Conservation (phyloP, 1,140 invertebrate species). For the Pseudomyrmex pallidus region DNA sequence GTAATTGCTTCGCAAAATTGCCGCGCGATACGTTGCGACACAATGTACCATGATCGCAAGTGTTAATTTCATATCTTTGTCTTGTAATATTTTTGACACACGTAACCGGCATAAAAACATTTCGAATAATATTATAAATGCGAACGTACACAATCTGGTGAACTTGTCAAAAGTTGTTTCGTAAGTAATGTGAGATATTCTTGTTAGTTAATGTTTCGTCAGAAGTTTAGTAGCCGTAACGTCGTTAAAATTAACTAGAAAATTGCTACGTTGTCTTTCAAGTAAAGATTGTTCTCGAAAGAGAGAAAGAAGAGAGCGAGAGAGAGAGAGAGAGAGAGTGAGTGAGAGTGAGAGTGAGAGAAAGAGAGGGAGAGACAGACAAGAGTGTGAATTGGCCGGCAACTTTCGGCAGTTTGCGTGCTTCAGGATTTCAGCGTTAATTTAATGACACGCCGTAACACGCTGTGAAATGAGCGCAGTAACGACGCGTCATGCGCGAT, state of each 20-base stretch:
- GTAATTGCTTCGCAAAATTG: constrained; percentile 32
- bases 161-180: too few relatives aligned
- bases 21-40: constrained; percentile 1
- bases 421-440: constrained; percentile 48
- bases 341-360: too few relatives aligned
- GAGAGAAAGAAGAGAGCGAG: too few relatives aligned
- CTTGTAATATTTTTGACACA: background rate
- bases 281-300: too few relatives aligned
- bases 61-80: background rate
- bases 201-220: too few relatives aligned
- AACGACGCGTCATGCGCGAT: constrained; percentile 50
- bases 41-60: background rate
- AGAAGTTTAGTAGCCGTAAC: too few relatives aligned
- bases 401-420: constrained; percentile 52
- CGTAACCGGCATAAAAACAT: too few relatives aligned
- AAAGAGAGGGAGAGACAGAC: too few relatives aligned
- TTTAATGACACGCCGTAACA: constrained; percentile 44
- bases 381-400: constrained; percentile 12
- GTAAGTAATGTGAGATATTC: too few relatives aligned
- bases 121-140: constrained; percentile 1
- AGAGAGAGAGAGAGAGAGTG: too few relatives aligned
- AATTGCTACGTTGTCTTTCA: too few relatives aligned
- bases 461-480: constrained; percentile 25
- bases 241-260: too few relatives aligned
- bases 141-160: background rate